Base-by-base conservation (phyloP, 2,113 vertebrate species). In the Perca fluviatilis region DNA sequence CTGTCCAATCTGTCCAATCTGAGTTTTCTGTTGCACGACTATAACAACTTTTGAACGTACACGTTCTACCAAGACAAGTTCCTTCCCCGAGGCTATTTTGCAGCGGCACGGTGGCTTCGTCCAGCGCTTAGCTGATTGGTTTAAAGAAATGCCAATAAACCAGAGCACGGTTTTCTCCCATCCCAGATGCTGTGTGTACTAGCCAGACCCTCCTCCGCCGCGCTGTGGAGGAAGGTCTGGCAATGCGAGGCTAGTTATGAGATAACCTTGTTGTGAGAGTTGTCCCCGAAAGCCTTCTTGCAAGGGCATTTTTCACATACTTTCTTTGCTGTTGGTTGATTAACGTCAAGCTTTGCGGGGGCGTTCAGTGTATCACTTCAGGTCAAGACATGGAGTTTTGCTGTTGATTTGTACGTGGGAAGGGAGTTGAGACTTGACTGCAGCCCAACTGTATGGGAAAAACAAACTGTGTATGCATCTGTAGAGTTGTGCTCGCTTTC, bases 371-470 rank as follows among this genome's bases (percentile, higher is more conserved):
- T 15, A 60, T 40, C 27, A 27, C 46, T 27, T 23, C 19, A 73
- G 46, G 36, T 43, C 25, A 58, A 49, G 18, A 66, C 3, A 54
- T 57, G 2, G 27, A 49, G 40, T 25, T 62, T 53, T 46, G 12
- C 27, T 51, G 25, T 63, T 67, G 2, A 64, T 65, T 47, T 74
- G 5, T 71, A 30, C 0, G 1, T 33, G 64, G 21, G 4, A 74
- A 51, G 46, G 53, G 15, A 73, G 58, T 27, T 53, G 18, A 61
- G 51, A 25, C 25, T 50, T 43, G 49, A 65, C 49, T 54, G 21
- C 65, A 49, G 33, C 56, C 18, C 43, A 63, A 4, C 23, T 27
- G n/a, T 40, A 54, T 74, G 10, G 25, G 13, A 74, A 80, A 83
- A 66, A 49, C 14, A 50, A 36, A 77, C 11, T 68, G 6, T 54